These are phyloP conservation scores for Heliopora coerulea DNA, from an alignment of 92 coral and sea anemone genomes.

Conservation along the genomic window DNA sequence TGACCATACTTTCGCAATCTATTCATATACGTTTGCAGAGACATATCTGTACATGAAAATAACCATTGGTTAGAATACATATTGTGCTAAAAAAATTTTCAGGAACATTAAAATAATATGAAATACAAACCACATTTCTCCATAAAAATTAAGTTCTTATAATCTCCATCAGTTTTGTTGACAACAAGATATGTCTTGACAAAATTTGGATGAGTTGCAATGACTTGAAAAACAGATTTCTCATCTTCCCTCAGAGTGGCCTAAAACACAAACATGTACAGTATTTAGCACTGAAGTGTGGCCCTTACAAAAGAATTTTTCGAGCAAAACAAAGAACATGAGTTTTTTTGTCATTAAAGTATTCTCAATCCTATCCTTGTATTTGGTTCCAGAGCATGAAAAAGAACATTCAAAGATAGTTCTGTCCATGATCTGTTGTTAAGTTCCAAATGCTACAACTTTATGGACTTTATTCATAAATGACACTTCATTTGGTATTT, in stretches of 20 bases:
- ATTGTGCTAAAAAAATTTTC: no score
- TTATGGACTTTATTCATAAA: no score
- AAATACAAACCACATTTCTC: slow-evolving; percentile 38
- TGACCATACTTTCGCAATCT: neutral
- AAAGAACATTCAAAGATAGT: no score
- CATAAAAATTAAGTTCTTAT: slow-evolving; percentile 13
- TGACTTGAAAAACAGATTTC: neutral
- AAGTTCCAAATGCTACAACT: no score
- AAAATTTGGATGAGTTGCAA: slow-evolving; percentile 13
- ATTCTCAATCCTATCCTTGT: no score
- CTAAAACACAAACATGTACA: neutral
- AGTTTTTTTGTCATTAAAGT: no score
- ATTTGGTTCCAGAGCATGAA: no score
- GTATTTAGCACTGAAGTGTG: neutral
- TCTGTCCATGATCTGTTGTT: no score
- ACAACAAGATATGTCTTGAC: slow-evolving; percentile 10
- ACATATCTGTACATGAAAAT: neutral
- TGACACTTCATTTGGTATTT: no score
- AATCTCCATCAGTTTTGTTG: neutral
- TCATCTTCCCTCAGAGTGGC: neutral
- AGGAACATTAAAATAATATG: no score
- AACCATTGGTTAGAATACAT: no score
- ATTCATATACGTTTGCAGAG: neutral
- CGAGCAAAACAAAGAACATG: no score
- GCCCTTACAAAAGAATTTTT: neutral